A percentile compares a stretch with the other conserved stretches of the same genome.
Evolutionary conservation across 2,797 vertebrate species (phyloP).

Genomic region (Anguilla marmorata): DNA sequence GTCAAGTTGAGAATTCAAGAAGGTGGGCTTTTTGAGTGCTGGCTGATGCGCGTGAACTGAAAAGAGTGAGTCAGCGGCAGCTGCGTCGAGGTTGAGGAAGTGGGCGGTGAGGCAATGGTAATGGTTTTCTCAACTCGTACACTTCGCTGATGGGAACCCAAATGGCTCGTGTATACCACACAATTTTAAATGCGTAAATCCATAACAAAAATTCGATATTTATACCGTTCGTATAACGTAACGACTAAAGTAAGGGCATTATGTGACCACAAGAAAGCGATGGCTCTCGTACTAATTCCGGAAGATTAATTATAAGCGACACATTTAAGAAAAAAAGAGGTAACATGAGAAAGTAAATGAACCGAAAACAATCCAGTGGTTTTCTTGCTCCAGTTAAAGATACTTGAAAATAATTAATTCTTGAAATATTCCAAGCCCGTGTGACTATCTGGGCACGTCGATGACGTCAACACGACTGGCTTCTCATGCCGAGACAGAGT

Average conservation of each 20-base stretch:
- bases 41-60: slow-evolving; percentile 68
- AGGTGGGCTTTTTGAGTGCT: slow-evolving; percentile 67
- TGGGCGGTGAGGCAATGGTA: slow-evolving; percentile 33
- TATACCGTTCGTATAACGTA: slow-evolving; percentile 9
- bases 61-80: slow-evolving; percentile 50
- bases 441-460: neutral
- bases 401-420: slow-evolving; percentile 13
- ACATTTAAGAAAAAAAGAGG: slow-evolving; percentile 47
- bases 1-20: slow-evolving; percentile 87
- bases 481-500: neutral
- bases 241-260: slow-evolving; percentile 20
- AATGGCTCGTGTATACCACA: slow-evolving; percentile 13
- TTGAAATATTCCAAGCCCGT: neutral
- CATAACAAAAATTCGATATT: neutral
- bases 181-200: slow-evolving; percentile 19
- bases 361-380: slow-evolving; percentile 67
- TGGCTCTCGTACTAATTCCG: slow-evolving; percentile 41
- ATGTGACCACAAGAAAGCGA: slow-evolving; percentile 9
- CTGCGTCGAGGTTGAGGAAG: slow-evolving; percentile 42
- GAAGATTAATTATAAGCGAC: slow-evolving; percentile 49
- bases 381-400: slow-evolving; percentile 50
- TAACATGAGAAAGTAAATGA: slow-evolving; percentile 56
- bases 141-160: slow-evolving; percentile 29
- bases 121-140: slow-evolving; percentile 44
- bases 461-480: slow-evolving; percentile 7